Conservation (phyloP, 2,888 invertebrate genomes). For the Morpho deidamia region DNA sequence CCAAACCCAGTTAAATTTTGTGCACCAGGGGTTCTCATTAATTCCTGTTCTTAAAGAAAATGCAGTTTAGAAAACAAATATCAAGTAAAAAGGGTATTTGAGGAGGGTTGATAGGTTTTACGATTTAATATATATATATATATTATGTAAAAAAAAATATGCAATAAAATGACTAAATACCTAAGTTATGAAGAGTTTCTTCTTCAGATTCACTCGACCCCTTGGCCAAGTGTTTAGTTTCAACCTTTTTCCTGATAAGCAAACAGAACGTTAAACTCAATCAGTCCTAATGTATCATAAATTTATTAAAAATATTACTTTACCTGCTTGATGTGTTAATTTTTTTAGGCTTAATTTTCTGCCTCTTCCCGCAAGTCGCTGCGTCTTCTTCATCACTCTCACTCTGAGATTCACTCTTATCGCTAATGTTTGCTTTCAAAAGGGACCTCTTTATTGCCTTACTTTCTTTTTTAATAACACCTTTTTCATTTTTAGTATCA, state of each 20-base stretch:
- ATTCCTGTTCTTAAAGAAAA: no score
- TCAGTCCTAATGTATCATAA: not conserved
- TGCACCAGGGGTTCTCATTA: no score
- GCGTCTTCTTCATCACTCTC: constrained; percentile 67
- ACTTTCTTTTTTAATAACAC: constrained; percentile 41
- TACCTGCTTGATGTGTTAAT: constrained; percentile 61
- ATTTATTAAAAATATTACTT: not conserved
- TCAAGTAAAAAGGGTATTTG: no score
- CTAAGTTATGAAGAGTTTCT: constrained; percentile 66
- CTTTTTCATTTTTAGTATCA: constrained; percentile 38
- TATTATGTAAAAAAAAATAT: no score
- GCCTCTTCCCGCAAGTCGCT: constrained; percentile 56
- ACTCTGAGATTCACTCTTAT: constrained; percentile 69
- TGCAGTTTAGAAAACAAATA: no score
- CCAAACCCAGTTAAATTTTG: no score
- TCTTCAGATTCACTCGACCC: constrained; percentile 75
- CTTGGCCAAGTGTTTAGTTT: constrained; percentile 72
- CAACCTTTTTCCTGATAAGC: constrained; percentile 66
- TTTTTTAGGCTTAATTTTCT: constrained; percentile 72
- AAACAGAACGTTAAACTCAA: not conserved
- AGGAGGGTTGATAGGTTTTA: no score
- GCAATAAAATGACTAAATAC: constrained; percentile 37
- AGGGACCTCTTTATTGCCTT: constrained; percentile 62
- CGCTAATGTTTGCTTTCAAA: constrained; percentile 53
- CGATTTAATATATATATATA: no score